Base-by-base conservation (phyloP, 1,140 invertebrate genomes). In the Holcopasites calliopsidis region DNA sequence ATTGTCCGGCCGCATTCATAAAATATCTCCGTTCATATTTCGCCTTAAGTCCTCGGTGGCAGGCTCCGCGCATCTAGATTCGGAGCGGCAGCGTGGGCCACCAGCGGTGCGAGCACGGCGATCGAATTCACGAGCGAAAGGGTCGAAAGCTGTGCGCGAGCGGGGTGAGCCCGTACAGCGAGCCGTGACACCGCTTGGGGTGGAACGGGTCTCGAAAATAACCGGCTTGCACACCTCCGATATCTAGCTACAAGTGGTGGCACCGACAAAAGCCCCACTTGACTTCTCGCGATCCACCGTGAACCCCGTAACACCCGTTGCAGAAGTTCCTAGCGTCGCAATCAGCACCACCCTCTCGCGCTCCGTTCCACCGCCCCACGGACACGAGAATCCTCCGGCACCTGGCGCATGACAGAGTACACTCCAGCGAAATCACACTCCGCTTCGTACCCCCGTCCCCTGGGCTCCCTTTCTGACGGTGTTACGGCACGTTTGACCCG, bases 391-490 rank as follows among this genome's bases (percentile, higher is more conserved):
- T 76, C 69, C 80, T 75, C 54, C 66, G 65, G 76, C 80, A 83
- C 81, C 80, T 83, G 81, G 80, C 80, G 81, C 81, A 83, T 83
- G 81, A 83, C 81, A 82, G 80, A 83, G 81, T 83, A 83, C 81
- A 83, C 81, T 83, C 81, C 70, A 82, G 52, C 65, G 81, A 74
- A 82, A 83, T 83, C 81, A 82, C 83, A 64, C 78, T 49, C 28
- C 26, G 69, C 35, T 18, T 50, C 49, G 49, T 64, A 52, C 70
- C 42, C 52, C 55, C 55, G 40, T 58, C 42, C 58, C 64, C 62
- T 52, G n/a, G n/a, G n/a, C 58, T 52, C 50, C 73, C 77, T 70
- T 77, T 80, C 62, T 76, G 69, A 64, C 73, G 77, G 80, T 76
- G 74, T 81, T 77, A 82, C 80, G 79, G 57, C 75, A 66, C 81